Evolutionary conservation across 2,113 vertebrate genomes (phyloP), one percentile per base, ranked within the genome.

Genomic region (Neolamprologus fasciatus): DNA sequence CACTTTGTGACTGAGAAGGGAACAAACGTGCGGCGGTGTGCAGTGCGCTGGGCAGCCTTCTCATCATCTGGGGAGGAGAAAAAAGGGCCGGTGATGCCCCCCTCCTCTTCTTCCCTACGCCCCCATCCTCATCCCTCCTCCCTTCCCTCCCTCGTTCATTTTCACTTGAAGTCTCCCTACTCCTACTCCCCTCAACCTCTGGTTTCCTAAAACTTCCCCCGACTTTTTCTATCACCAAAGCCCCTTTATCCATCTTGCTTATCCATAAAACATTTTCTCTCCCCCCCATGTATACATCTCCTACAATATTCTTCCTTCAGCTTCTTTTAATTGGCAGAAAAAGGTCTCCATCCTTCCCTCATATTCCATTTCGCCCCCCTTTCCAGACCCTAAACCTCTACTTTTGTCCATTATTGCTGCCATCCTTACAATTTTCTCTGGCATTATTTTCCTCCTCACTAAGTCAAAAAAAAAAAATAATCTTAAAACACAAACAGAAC

Each of bases 21-120:
- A 71, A 80, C 78, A 58, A 82, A 93, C 91, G 89, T 82, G 78
- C 86, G 89, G 83, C 55, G 83, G 86, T 87, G 89, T 82, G 91
- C 86, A 85, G 92, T 90, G 93, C 92, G 93, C 92, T 88, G 87
- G 28, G 84, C 86, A 89, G 89, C 85, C 91, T 93, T 90, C 93
- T 90, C 92, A 88, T 92, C 93, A 90, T 91, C 91, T 90, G 89
- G 83, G 87, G 86, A 78, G 83, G 88, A 82, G 19, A 23, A 73
- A 8, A 84, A 45, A 57, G 89, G 79, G 80, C 50, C 92, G 92
- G 88, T 91, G 81, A 86, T 92, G 63, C 84, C 89, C 91, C 82
- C 89, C 57, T 68, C 31, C 33, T 35, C 89, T 50, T 78, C 33
- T n/a, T 40, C 21, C 35, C 45, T 16, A 12, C 35, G 54, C 53